phyloP scores from a whole-genome alignment of 2,888 invertebrate species.

The Acanthosepion esculentum region DNA sequence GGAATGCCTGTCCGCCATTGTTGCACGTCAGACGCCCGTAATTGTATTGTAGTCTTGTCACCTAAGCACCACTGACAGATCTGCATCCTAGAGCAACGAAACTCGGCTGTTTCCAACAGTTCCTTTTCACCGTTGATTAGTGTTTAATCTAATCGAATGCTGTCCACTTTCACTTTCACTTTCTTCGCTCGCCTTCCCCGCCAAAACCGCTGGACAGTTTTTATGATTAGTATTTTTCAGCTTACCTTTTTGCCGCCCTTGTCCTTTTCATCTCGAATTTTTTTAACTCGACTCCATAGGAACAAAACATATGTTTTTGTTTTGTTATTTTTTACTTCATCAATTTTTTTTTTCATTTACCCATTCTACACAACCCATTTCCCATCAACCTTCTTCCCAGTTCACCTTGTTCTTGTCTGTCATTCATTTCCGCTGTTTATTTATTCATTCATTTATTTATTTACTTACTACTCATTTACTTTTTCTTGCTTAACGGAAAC shows the following conservation, averaged over 20 bases:
- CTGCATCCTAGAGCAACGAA: not conserved
- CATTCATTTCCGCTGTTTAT: too few species aligned
- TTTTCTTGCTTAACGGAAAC: too few species aligned
- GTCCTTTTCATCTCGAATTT: not conserved
- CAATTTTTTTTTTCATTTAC: too few species aligned
- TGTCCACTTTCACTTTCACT: not conserved
- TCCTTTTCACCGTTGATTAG: not conserved
- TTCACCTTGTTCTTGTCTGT: too few species aligned
- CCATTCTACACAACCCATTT: too few species aligned
- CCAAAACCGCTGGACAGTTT: not conserved
- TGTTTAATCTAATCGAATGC: not conserved
- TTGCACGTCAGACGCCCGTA: not conserved
- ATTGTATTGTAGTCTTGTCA: conserved; percentile 22
- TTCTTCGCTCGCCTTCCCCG: not conserved
- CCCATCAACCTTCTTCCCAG: too few species aligned
- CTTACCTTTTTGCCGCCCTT: not conserved
- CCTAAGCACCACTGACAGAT: conserved; percentile 33
- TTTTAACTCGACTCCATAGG: too few species aligned
- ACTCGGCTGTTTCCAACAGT: conserved; percentile 15
- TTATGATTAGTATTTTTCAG: conserved; percentile 33
- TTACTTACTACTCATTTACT: too few species aligned
- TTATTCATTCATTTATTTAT: too few species aligned
- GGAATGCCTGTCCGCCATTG: not conserved
- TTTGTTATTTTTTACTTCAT: too few species aligned
- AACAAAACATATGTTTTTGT: too few species aligned